Conservation (phyloP, 1,140 invertebrate species). For the Camponotus pennsylvanicus region DNA sequence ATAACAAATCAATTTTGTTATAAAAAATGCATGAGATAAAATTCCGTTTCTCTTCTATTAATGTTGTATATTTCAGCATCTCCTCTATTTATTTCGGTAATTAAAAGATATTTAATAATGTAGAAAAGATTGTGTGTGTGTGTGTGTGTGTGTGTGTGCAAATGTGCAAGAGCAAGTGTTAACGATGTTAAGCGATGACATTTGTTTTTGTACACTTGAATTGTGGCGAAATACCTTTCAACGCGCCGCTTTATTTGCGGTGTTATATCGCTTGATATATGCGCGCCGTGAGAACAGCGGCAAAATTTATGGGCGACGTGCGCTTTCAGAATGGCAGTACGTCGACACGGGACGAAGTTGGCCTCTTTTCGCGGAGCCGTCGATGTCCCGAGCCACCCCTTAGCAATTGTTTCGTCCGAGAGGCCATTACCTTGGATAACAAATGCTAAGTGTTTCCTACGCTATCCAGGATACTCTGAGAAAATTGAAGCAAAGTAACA, state of each 20-base stretch:
- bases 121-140: no score
- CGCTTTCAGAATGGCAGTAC: constrained; percentile 28
- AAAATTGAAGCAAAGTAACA: constrained; percentile 65
- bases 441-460: constrained; percentile 76
- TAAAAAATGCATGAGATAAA: not conserved
- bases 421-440: constrained; percentile 71
- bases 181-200: constrained; percentile 27
- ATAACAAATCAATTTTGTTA: constrained; percentile 2
- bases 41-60: not conserved
- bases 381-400: constrained; percentile 62
- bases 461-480: constrained; percentile 64
- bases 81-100: not conserved
- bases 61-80: not conserved
- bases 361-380: constrained; percentile 41
- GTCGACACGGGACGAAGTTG: constrained; percentile 52
- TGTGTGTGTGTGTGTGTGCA: not conserved
- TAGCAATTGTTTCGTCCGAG: constrained; percentile 69
- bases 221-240: constrained; percentile 32
- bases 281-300: constrained; percentile 28
- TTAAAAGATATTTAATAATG: constrained; percentile 7
- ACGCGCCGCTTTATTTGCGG: constrained; percentile 48
- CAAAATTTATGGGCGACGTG: constrained; percentile 51
- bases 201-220: constrained; percentile 47
- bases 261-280: constrained; percentile 52
- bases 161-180: not conserved